Base-by-base conservation (phyloP, 2,113 vertebrate genomes). In the Sander lucioperca region DNA sequence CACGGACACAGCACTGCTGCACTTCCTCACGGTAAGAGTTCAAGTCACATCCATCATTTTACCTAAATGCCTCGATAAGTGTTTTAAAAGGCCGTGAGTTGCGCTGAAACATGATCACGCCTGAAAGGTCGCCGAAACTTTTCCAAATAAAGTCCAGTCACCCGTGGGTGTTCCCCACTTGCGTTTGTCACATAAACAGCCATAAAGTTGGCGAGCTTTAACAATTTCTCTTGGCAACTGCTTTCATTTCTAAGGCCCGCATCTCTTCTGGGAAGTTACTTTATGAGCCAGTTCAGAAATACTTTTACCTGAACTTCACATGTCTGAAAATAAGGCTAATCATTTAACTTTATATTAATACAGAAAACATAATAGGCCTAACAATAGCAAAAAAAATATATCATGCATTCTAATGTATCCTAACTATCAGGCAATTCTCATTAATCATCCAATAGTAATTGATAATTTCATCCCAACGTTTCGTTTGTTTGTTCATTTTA, bases 111-210 rank as follows among this genome's bases (percentile, higher is more conserved):
- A 36, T 25, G 77, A 88, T 77, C 72, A 43, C 78, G 77, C 75
- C 79, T 65, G 51, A 88, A 86, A 89, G 91, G 77, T 92, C 88
- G 77, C 8, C 57, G 63, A 85, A 79, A 77, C 59, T 78, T 77
- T 90, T 83, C 83, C 88, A 83, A 83, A 93, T 86, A 62, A 87
- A 88, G 85, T 89, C 57, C 81, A 83, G 86, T 92, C 83, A 93
- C 77, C 79, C 83, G 74, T 87, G 88, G 80, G 82, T 90, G 88
- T 90, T 81, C 84, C 71, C 74, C 80, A 27, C 67, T 90, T 78
- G 84, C 59, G 27, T 71, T 87, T 87, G 92, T 89, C 93, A 93
- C 85, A 88, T 92, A 90, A 91, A 90, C 87, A 91, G 89, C 66
- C 88, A 51, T 77, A 56, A 82, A 84, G 65, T 80, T 83, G 89